Evolutionary conservation across 2,113 vertebrate genomes (phyloP).

Genomic region (Malurus melanocephalus): DNA sequence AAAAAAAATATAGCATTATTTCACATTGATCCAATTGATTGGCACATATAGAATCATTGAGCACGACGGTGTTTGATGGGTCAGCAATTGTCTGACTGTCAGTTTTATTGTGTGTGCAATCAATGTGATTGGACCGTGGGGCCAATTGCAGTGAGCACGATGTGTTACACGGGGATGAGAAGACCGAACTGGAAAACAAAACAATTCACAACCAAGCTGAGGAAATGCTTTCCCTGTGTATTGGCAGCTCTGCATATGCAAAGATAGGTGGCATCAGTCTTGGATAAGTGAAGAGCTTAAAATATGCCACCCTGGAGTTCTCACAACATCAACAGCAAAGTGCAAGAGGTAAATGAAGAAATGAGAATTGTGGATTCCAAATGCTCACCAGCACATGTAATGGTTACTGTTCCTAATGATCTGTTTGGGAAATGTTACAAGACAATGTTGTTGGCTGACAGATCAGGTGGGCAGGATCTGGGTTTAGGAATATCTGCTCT

Average conservation of each 20-base stretch:
- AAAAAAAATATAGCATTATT: not conserved
- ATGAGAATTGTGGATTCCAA: not conserved
- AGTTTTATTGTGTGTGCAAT: not conserved
- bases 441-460: not conserved
- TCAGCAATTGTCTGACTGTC: slow-evolving; percentile 17
- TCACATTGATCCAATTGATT: slow-evolving; percentile 24
- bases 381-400: not conserved
- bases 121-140: not conserved
- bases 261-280: not conserved
- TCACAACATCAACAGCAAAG: not conserved
- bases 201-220: not conserved
- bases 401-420: not conserved
- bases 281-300: not conserved
- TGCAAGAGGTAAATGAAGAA: not conserved
- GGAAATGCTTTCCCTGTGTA: not conserved
- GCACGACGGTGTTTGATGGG: not conserved
- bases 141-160: not conserved
- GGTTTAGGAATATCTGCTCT: not conserved
- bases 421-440: not conserved
- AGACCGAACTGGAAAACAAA: not conserved
- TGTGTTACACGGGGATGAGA: not conserved
- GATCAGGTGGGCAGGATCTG: not conserved
- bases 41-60: not conserved
- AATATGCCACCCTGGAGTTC: not conserved
- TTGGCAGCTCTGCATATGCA: not conserved